These are phyloP conservation scores for Meles meles DNA, from an alignment of 2,113 vertebrate genomes.

Conservation along the genomic window DNA sequence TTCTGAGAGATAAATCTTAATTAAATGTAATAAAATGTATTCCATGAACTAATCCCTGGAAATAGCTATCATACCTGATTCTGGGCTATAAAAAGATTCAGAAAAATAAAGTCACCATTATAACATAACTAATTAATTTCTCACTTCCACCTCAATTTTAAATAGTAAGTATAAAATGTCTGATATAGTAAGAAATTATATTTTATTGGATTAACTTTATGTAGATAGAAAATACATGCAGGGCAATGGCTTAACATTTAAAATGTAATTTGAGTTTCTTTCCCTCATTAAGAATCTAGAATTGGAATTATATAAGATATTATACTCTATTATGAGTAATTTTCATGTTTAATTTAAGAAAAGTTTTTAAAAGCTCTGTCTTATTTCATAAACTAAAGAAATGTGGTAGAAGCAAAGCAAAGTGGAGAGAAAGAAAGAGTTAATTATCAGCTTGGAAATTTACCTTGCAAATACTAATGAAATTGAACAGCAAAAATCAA, in stretches of 20 bases:
- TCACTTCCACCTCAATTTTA: slow-evolving; percentile 47
- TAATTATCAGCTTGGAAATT: neutral
- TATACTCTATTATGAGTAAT: neutral
- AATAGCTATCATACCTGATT: slow-evolving; percentile 29
- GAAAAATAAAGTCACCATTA: slow-evolving; percentile 26
- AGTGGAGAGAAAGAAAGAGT: neutral
- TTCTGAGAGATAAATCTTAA: slow-evolving; percentile 41
- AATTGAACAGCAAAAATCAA: neutral
- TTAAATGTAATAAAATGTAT: slow-evolving; percentile 46
- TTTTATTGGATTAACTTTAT: slow-evolving; percentile 58
- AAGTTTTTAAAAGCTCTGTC: neutral
- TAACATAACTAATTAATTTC: slow-evolving; percentile 45
- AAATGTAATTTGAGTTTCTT: slow-evolving; percentile 48
- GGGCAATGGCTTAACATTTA: slow-evolving; percentile 31
- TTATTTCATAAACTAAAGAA: neutral
- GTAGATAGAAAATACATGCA: slow-evolving; percentile 17
- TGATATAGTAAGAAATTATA: slow-evolving; percentile 24
- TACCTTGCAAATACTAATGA: neutral
- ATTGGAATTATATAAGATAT: neutral
- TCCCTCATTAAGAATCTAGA: slow-evolving; percentile 37
- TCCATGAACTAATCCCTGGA: neutral
- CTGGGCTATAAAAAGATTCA: neutral
- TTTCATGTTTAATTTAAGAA: neutral
- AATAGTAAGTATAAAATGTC: slow-evolving; percentile 29
- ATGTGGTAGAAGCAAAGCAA: neutral